A percentile compares a stretch with the other conserved stretches of the same genome.
Conservation (phyloP, 2,797 vertebrate species). For the Megaceryle alcyon region DNA sequence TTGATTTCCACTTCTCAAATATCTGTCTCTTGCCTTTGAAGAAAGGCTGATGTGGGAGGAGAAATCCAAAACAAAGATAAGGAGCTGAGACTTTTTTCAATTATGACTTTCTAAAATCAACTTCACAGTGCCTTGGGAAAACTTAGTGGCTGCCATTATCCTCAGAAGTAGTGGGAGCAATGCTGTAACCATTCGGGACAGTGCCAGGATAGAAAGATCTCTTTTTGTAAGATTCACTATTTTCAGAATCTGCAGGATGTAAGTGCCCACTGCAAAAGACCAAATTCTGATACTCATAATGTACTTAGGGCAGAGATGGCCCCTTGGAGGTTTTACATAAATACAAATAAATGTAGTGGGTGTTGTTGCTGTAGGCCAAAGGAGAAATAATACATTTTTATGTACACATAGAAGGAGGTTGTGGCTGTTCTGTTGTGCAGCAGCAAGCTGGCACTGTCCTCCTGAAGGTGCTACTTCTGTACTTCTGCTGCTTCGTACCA, state of each 20-base stretch:
- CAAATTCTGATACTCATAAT: not conserved
- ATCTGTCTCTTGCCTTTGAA: not conserved
- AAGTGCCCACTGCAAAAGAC: not conserved
- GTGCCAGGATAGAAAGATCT: not conserved
- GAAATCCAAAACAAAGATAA: not conserved
- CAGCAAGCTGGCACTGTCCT: not conserved
- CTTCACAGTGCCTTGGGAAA: not conserved
- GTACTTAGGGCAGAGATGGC: not conserved
- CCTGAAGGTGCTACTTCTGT: not conserved
- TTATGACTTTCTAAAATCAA: not conserved
- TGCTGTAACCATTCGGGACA: not conserved
- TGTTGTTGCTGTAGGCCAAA: not conserved
- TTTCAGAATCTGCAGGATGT: not conserved
- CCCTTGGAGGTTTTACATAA: not conserved
- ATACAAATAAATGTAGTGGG: not conserved
- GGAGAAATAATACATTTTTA: not conserved
- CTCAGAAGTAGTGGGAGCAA: not conserved
- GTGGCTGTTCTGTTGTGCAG: not conserved
- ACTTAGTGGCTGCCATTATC: not conserved
- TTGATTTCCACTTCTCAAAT: not conserved
- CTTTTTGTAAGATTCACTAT: rapidly evolving
- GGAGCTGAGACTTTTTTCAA: not conserved
- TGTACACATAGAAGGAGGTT: rapidly evolving
- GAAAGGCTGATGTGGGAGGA: not conserved
- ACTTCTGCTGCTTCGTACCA: not conserved